These are phyloP conservation scores for Meandrina meandrites DNA, from an alignment of 92 coral and sea anemone species.

Conservation along the genomic window DNA sequence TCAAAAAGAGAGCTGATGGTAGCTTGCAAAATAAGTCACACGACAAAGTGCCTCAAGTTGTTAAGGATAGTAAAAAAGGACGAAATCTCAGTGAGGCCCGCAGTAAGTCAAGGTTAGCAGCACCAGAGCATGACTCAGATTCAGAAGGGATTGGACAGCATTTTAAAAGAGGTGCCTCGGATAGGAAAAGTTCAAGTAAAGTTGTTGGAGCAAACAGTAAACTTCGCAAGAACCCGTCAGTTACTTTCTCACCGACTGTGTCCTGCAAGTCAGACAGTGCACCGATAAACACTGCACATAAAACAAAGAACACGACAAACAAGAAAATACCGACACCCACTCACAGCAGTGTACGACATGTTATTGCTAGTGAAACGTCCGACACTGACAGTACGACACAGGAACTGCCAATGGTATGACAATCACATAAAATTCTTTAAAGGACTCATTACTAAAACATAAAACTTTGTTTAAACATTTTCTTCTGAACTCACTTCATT, in stretches of 20 bases:
- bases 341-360: conserved; percentile 31
- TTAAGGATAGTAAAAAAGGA: conserved; percentile 11
- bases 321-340: conserved; percentile 38
- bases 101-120: background rate
- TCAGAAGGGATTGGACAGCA: conserved; percentile 1
- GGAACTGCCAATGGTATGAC: conserved; percentile 73
- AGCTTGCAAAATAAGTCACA: conserved; percentile 9
- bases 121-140: conserved; percentile 13
- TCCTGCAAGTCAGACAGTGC: conserved; percentile 38
- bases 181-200: conserved; percentile 44
- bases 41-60: background rate
- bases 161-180: background rate
- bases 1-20: conserved; percentile 4
- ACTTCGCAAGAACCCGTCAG: conserved; percentile 68
- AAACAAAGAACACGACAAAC: conserved; percentile 53
- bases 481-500: background rate
- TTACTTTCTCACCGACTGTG: conserved; percentile 80
- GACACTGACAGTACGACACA: conserved; percentile 82
- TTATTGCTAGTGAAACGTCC: conserved; percentile 72
- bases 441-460: background rate
- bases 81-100: background rate
- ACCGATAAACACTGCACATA: conserved; percentile 1
- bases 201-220: conserved; percentile 31
- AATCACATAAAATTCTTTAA: no score
- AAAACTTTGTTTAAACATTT: background rate